Evolutionary conservation across 1,140 invertebrate species (phyloP).

Genomic region (Drosophila burlai): DNA sequence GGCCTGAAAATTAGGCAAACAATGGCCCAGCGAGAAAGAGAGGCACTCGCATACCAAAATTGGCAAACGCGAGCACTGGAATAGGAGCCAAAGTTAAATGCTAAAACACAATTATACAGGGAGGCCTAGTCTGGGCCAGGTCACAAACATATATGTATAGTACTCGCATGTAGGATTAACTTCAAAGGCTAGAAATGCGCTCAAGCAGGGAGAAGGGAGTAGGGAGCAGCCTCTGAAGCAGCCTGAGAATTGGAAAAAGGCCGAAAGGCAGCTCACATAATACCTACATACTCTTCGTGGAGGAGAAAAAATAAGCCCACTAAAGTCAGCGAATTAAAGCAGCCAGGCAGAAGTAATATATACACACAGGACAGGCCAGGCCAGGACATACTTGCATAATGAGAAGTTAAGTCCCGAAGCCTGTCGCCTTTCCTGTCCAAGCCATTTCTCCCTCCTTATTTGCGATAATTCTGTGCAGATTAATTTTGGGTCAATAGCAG

Average conservation of each 20-base stretch:
- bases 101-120: constrained; percentile 79
- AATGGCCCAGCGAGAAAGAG: constrained; percentile 43
- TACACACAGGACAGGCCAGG: constrained; percentile 15
- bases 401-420: constrained; percentile 33
- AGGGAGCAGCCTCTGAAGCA: background rate
- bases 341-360: constrained; percentile 67
- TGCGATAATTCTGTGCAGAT: constrained; percentile 53
- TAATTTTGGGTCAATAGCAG: constrained; percentile 73
- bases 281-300: background rate
- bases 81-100: constrained; percentile 78
- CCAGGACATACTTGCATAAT: constrained; percentile 56
- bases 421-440: constrained; percentile 13
- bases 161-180: constrained; percentile 74
- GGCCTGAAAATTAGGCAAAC: constrained; percentile 73
- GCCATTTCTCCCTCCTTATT: constrained; percentile 37
- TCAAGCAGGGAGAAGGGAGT: constrained; percentile 61
- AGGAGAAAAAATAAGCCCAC: constrained; percentile 1
- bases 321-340: constrained; percentile 67
- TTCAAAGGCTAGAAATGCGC: constrained; percentile 76
- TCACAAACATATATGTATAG: constrained; percentile 42
- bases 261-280: constrained; percentile 21
- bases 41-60: constrained; percentile 53
- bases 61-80: constrained; percentile 46
- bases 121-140: constrained; percentile 50
- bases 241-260: constrained; percentile 49